A percentile compares a stretch with the other conserved stretches of the same genome.
Conservation (phyloP, 2,797 vertebrate species). For the Onychomys leucogaster region DNA sequence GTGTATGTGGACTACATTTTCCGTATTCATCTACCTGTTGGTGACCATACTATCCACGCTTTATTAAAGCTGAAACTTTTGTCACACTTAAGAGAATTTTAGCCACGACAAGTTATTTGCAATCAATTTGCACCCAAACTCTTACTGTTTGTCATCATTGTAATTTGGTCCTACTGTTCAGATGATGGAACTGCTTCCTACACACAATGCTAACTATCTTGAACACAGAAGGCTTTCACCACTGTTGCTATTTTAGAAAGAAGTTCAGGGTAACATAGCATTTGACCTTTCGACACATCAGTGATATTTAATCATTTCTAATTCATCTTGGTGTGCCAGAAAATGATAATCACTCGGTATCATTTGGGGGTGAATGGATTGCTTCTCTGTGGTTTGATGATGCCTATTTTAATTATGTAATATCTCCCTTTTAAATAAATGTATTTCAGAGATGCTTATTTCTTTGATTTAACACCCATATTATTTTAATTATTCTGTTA, state of each 20-base stretch:
- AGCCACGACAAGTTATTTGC: neutral
- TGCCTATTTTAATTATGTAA: conserved; percentile 10
- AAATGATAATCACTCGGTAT: neutral
- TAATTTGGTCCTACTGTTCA: neutral
- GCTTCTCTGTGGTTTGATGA: neutral
- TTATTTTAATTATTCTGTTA: conserved; percentile 21
- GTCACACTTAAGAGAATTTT: neutral
- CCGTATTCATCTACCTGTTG: no score
- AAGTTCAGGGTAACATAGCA: neutral
- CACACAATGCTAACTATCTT: neutral
- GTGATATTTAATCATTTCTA: conserved; percentile 7
- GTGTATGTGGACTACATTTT: neutral
- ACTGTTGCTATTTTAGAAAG: neutral
- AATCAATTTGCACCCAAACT: neutral
- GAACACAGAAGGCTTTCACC: neutral
- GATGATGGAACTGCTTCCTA: neutral
- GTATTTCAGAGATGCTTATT: conserved; percentile 1
- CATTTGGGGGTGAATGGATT: neutral
- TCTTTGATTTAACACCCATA: neutral
- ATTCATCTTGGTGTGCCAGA: neutral
- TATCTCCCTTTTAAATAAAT: conserved; percentile 13
- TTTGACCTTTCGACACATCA: neutral
- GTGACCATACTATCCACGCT: no score
- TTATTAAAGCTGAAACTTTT: neutral
- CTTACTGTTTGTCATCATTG: neutral